Conservation (phyloP, 2,888 invertebrate genomes). For the Acronicta aceris region DNA sequence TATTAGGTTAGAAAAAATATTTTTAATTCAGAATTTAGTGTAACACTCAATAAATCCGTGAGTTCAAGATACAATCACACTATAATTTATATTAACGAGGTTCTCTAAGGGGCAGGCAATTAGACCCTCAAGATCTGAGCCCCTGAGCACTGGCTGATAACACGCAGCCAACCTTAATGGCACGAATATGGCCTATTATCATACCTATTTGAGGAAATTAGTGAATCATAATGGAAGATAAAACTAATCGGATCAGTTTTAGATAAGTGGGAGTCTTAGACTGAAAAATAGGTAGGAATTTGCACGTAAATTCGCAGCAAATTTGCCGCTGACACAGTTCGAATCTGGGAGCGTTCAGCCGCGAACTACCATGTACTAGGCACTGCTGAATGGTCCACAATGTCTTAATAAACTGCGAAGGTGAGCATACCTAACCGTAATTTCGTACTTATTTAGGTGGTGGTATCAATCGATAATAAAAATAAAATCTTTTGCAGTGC, state of each 20-base stretch:
- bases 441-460: no score
- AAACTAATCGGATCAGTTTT: conserved; percentile 23
- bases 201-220: conserved; percentile 54
- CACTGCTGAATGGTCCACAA: no score
- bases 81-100: conserved; percentile 66
- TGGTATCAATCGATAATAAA: background rate
- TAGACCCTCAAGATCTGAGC: conserved; percentile 64
- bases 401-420: no score
- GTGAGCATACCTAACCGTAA: no score
- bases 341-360: no score
- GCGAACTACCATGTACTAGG: no score
- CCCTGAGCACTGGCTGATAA: conserved; percentile 58
- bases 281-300: background rate
- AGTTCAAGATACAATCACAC: conserved; percentile 32
- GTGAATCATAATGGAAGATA: conserved; percentile 35
- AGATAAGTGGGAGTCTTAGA: conserved; percentile 10
- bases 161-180: conserved; percentile 57
- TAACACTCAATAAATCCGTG: conserved; percentile 9
- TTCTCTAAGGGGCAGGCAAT: conserved; percentile 56
- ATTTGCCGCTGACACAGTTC: no score
- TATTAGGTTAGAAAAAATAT: no score
- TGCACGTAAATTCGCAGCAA: no score
- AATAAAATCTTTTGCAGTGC: conserved; percentile 3
- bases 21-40: background rate
- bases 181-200: conserved; percentile 42